Base-by-base conservation (phyloP, 2,888 invertebrate genomes). In the Sinelater perroti region DNA sequence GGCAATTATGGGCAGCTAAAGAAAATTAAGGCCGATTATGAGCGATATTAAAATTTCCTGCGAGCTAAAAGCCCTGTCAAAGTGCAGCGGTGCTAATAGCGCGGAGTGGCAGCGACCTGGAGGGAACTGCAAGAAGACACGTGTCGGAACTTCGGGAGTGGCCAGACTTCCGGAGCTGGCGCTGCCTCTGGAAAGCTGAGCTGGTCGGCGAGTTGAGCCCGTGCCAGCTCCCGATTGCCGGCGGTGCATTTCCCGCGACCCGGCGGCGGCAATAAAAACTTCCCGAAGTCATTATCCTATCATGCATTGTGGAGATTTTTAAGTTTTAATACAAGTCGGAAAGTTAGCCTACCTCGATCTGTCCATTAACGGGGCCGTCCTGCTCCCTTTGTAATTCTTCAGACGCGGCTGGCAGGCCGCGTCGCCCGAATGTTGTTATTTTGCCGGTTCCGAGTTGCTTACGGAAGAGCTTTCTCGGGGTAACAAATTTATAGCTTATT, bases 211-310 rank as follows among this genome's bases (percentile, higher is more conserved):
- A 42, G 38, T 16, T 40, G 44, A 44, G 35, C 17, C 21, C 2
- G 42, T 52, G 31, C 52, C 35, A 52, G 31, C 18, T 28, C 26
- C 28, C 35, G 56, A 56, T 56, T 56, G 49, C 56, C 26, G 11
- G 10, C 56, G 40, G 20, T 40, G 40, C 40, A 40, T 24, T 40
- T 11, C 14, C 13, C 40, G 18, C 26, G 2, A 40, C 24, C 24
- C 44, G 1, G 7, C 28, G 44, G 18, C 31, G 30, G 50, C 57
- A 63, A 63, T 63, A 63, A 63, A 63, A 63, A 63, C 30, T 61
- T 58, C 26, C 38, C 21, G 35, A 55, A 63, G 61, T 63, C 61
- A 65, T 65, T 61, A 65, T 62, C 40, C 54, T 58, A 63, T 63
- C 65, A 65, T 63, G 60, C 51, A 52, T 60, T 56, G 47, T 49